Evolutionary conservation across 2,797 vertebrate genomes (phyloP), one percentile per base, ranked within the genome.

Genomic region (Sebastolobus alascanus): DNA sequence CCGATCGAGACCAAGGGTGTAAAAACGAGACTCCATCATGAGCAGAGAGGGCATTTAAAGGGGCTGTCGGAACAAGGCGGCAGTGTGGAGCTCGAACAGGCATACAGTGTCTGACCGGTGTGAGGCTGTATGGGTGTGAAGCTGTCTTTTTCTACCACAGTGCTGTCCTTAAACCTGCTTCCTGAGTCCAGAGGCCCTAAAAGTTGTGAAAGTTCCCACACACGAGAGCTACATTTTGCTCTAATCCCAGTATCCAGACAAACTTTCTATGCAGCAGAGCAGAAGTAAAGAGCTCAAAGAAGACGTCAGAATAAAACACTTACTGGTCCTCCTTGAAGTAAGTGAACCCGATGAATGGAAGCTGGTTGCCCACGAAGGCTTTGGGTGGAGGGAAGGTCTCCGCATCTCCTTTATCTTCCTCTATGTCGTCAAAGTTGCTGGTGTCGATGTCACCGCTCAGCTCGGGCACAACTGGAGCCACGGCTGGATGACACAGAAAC

Each of bases 311-410:
- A 65, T 66, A 35, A 38, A 71, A 93, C 89, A 90, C 98, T 94
- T 96, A 99, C 98, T 98, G 96, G 93, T 99, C 97, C 69, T 99
- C 97, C 91, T 97, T 97, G 85, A 98, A 99, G 95, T 97, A 99
- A 54, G 98, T 99, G 94, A 99, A 99, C 90, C 98, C 98, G 79
- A 99, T 95, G 79, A 99, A 99, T 69, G 98, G 98, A 77, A 99
- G 96, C 92, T 99, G 98, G 94, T 99, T 99, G 93, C 98, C 98
- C 88, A 97, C 97, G 73, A 98, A 99, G 86, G 98, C 97, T 95
- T 96, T 98, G 59, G 98, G 98, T 50, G 97, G 94, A 60, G 98
- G 96, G 80, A 99, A 99, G 29, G 97, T 99, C 95, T 99, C 98
- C 8, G 94, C 96, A 8, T 96, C 94, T 89, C 96, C 94, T 92